phyloP scores from a whole-genome alignment of 2,113 vertebrate species.

The Chitala chitala region DNA sequence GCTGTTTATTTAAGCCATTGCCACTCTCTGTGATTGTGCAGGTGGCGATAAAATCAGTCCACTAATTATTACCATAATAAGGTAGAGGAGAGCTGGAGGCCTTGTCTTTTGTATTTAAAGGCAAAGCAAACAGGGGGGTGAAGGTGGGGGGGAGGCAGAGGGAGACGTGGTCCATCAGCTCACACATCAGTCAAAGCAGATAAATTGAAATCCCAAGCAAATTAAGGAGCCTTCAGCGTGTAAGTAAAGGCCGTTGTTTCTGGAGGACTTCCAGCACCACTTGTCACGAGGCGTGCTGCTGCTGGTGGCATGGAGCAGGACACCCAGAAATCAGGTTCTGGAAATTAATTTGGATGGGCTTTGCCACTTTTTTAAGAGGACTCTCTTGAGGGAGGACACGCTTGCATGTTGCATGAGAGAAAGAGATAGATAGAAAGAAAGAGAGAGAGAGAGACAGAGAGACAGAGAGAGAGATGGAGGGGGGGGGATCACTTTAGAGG shows the following conservation, averaged over 20 bases:
- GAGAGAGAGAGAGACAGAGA: no score
- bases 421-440: no score
- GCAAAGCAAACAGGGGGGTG: slow-evolving; percentile 33
- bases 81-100: slow-evolving; percentile 71
- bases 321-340: background rate
- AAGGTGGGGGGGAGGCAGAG: slow-evolving; percentile 22
- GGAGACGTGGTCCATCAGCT: background rate
- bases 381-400: no score
- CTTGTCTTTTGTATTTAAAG: slow-evolving; percentile 62
- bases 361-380: background rate
- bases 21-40: slow-evolving; percentile 77
- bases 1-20: slow-evolving; percentile 84
- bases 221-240: slow-evolving; percentile 14
- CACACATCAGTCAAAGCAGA: background rate
- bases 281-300: background rate
- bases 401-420: no score
- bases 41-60: slow-evolving; percentile 85
- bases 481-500: slow-evolving; percentile 13
- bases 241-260: background rate
- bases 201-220: slow-evolving; percentile 6
- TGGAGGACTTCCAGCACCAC: background rate
- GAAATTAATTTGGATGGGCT: background rate
- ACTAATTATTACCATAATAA: slow-evolving; percentile 93
- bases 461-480: no score
- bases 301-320: background rate